phyloP scores from a whole-genome alignment of 2,888 invertebrate genomes.

The Leucoma salicis region DNA sequence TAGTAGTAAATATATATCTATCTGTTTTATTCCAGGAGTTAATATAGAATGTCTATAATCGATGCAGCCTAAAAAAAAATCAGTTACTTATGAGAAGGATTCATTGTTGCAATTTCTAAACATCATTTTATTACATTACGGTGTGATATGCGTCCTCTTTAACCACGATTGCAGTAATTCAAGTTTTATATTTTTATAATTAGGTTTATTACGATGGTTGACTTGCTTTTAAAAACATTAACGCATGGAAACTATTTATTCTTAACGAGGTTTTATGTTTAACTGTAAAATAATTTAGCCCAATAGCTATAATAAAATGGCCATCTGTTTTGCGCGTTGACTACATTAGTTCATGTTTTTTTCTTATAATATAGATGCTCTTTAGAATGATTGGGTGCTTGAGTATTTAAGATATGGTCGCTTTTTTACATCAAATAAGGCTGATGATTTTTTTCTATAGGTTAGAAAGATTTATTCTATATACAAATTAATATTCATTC shows the following conservation, averaged over 20 bases:
- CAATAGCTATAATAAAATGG: conserved; percentile 20
- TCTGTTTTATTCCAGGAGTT: no score
- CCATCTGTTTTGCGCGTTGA: conserved; percentile 14
- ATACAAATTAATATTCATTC: no score
- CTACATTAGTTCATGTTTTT: background rate
- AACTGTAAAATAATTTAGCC: conserved; percentile 25
- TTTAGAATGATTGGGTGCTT: no score
- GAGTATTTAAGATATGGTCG: no score
- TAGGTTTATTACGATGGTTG: conserved; percentile 54
- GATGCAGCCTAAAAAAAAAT: no score
- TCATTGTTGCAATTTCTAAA: background rate
- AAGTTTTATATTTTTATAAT: conserved; percentile 57
- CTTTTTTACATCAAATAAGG: no score
- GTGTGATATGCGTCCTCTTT: conserved; percentile 37
- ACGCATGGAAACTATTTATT: conserved; percentile 36
- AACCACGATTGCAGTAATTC: conserved; percentile 37
- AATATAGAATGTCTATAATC: no score
- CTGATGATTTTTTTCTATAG: no score
- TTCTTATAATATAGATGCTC: background rate
- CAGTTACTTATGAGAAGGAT: no score
- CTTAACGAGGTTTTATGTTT: conserved; percentile 25
- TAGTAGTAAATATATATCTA: no score
- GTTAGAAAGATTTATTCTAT: no score
- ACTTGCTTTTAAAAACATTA: conserved; percentile 40
- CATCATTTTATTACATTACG: conserved; percentile 22